Base-by-base conservation (phyloP, 2,113 vertebrate species). In the Verasper variegatus region DNA sequence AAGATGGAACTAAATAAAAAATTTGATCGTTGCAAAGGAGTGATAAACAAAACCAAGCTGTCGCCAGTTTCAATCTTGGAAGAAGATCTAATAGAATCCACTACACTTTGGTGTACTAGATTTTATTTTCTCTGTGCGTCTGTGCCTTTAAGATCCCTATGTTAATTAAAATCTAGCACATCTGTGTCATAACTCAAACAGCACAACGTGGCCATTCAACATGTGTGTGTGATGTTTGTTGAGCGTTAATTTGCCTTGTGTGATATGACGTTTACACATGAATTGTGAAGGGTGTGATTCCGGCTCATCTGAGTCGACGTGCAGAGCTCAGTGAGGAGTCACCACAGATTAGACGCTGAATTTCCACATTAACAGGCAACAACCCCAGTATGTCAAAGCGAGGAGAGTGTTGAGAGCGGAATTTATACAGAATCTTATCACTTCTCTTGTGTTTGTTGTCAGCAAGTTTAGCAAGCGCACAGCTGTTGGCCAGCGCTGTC, bases 331-430 rank as follows among this genome's bases (percentile, higher is more conserved):
- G 27, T 10, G 42, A 11, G 65, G 21, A 18, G 54, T 67, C 23
- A 56, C 18, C 2, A 8, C n/a, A 27, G 3, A 52, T 72, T 10
- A 58, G 13, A 69, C 31, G 17, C 9, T 58, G 47, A 35, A 18
- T 59, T 72, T 66, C 47, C 55, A 26, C 49, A 70, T 81, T 37
- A 64, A 20, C 69, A 57, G 62, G 56, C 66, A 85, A 58, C 23
- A 67, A 52, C 42, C 42, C 3, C 24, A 12, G 17, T 37, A 27
- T 71, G 59, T 58, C 35, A 62, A 26, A 67, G 45, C 55, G 73
- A 54, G 1, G 18, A 51, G 1, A 13, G 40, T 3, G 14, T 59
- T 56, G 17, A 37, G 20, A 65, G n/a, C 13, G 31, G 57, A 62
- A 64, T 78, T 66, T 58, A 66, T 67, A 56, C 23, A 51, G 20